A percentile compares a stretch with the other conserved stretches of the same genome.
phyloP scores from a whole-genome alignment of 2,113 vertebrate species.

The Lepidothrix coronata region DNA sequence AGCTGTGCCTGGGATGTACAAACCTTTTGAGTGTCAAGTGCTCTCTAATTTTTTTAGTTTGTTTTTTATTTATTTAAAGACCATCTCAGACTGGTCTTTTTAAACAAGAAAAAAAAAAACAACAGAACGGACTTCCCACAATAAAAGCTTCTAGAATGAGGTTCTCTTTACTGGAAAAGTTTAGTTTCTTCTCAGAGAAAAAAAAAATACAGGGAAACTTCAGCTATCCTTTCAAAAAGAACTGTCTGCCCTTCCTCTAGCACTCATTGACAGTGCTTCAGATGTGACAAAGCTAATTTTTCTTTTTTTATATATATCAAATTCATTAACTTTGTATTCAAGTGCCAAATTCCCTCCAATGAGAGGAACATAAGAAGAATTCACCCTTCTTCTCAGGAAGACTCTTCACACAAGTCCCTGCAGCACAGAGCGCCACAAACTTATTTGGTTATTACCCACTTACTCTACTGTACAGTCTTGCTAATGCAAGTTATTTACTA shows the following conservation, averaged over 20 bases:
- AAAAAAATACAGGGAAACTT: neutral
- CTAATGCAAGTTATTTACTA: constrained; percentile 76
- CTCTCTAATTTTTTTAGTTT: neutral
- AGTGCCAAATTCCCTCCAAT: constrained; percentile 57
- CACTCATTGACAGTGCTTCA: neutral
- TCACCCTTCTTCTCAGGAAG: constrained; percentile 48
- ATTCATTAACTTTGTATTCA: constrained; percentile 13
- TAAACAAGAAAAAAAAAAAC: neutral
- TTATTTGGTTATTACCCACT: constrained; percentile 73
- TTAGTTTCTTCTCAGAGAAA: neutral
- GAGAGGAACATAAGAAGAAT: constrained; percentile 29
- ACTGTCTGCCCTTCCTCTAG: constrained; percentile 28
- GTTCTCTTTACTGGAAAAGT: neutral
- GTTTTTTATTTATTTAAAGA: neutral
- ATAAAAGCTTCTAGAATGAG: neutral
- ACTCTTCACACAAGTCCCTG: constrained; percentile 50
- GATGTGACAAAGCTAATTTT: neutral
- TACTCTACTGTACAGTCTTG: constrained; percentile 72
- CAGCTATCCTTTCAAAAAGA: neutral
- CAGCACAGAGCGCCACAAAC: constrained; percentile 70
- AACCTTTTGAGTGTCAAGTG: neutral
- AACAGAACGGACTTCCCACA: neutral
- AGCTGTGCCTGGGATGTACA: neutral
- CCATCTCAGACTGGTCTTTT: neutral
- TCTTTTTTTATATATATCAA: neutral